Percentiles rank a stretch among this genome's conserved stretches.
These are phyloP conservation scores for Triops cancriformis DNA, from an alignment of 1,140 invertebrate species.

Conservation along the genomic window DNA sequence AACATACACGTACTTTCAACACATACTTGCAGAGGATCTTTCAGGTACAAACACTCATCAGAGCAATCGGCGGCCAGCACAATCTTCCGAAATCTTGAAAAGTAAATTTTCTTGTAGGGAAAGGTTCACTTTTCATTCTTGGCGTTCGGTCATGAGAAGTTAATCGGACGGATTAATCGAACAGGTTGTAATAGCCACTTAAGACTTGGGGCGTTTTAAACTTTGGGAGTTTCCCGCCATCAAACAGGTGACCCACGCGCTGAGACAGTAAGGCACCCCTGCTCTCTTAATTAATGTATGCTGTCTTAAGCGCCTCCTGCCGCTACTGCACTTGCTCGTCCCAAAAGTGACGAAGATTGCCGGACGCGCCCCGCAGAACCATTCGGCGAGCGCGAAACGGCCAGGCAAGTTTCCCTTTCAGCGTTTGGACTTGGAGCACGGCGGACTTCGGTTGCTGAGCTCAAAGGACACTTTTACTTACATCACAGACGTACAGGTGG, in stretches of 20 bases:
- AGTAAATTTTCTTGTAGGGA: too few species aligned
- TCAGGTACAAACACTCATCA: too few species aligned
- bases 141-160: too few species aligned
- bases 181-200: too few species aligned
- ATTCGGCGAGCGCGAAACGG: background rate
- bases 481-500: background rate
- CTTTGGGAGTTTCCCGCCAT: background rate
- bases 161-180: too few species aligned
- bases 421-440: slow-evolving; percentile 8
- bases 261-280: background rate
- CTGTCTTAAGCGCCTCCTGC: slow-evolving; percentile 1
- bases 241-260: background rate
- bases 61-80: too few species aligned
- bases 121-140: too few species aligned
- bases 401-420: background rate
- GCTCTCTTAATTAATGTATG: background rate
- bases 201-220: too few species aligned
- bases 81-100: too few species aligned
- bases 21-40: too few species aligned
- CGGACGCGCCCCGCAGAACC: slow-evolving; percentile 6
- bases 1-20: too few species aligned
- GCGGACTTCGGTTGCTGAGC: slow-evolving; percentile 11
- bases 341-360: background rate
- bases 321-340: background rate
- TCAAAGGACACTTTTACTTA: slow-evolving; percentile 7